Evolutionary conservation across 2,797 vertebrate genomes (phyloP).

Genomic region (Sarcoramphus papa): DNA sequence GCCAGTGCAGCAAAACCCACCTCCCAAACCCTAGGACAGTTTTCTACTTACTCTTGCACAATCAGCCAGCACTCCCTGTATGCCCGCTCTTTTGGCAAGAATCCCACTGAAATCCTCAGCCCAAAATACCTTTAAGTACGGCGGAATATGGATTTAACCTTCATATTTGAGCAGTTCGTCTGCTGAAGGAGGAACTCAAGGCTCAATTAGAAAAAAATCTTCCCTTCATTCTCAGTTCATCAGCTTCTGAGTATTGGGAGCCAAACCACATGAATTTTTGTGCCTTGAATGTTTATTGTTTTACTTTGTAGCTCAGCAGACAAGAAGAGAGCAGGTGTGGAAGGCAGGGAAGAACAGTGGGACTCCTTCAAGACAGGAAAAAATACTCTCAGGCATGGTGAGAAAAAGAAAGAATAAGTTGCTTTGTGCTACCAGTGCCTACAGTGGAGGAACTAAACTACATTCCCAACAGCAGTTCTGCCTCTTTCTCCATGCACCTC

Average conservation of each 20-base stretch:
- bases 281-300: conserved; percentile 43
- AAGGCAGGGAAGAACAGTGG: conserved; percentile 59
- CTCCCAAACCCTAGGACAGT: neutral
- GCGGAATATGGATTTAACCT: neutral
- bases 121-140: neutral
- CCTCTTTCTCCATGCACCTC: neutral
- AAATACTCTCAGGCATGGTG: conserved; percentile 18
- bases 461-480: neutral
- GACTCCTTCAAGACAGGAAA: conserved; percentile 52
- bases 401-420: conserved; percentile 32
- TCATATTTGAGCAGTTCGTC: neutral
- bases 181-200: neutral
- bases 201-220: neutral
- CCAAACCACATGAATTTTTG: neutral
- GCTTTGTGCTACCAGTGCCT: neutral
- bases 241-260: neutral
- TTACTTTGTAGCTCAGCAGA: conserved; percentile 36
- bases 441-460: neutral
- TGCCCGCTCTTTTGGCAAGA: neutral
- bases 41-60: neutral
- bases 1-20: neutral
- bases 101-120: neutral
- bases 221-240: neutral
- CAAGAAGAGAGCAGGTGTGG: conserved; percentile 56
- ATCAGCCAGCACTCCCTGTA: neutral